Evolutionary conservation across 2,797 vertebrate species (phyloP), one percentile per base, ranked within the genome.

Genomic region (Falco naumanni): DNA sequence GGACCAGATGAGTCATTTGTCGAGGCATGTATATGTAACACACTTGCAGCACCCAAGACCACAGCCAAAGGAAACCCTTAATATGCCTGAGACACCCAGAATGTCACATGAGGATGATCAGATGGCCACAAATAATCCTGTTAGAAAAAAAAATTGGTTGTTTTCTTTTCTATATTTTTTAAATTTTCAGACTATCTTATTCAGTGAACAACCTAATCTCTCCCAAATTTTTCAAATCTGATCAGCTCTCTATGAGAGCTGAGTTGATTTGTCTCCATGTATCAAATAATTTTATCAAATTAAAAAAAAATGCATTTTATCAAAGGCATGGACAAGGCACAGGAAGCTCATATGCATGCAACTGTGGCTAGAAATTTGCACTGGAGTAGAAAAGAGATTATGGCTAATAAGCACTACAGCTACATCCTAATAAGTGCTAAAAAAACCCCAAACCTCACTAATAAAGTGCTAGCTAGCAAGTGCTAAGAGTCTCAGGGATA

Each of bases 21-120:
- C 4, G 0, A 31, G 31, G 20, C 26, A 70, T 4, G 13, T 31
- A 5, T 16, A 5, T 17, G 6, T 25, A 65, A 51, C 47, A 47
- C 0, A 0, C 9, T 37, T 54, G 45, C 0, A 0, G 61, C 48
- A 45, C 63, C 12, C 29, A 31, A 79, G 53, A 76, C 59, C 8
- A 0, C 78, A 57, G 53, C 59, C 24, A 34, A 64, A 57, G 72
- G 72, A 85, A 86, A 80, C 29, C 41, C 41, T 5, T 15, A 34
- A 34, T 11, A 54, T 7, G 16, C 28, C 17, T 20, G 39, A 85
- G 53, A 59, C n/a, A 78, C 21, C 12, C 28, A n/a, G 13, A 75
- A 39, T 4, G 22, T 68, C 45, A 63, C 76, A 24, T 22, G 31
- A 20, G 13, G 16, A 4, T 31, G 43, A 70, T 45, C 47, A 61